Conservation (phyloP, 2,888 invertebrate species). For the Dromius quadrimaculatus region DNA sequence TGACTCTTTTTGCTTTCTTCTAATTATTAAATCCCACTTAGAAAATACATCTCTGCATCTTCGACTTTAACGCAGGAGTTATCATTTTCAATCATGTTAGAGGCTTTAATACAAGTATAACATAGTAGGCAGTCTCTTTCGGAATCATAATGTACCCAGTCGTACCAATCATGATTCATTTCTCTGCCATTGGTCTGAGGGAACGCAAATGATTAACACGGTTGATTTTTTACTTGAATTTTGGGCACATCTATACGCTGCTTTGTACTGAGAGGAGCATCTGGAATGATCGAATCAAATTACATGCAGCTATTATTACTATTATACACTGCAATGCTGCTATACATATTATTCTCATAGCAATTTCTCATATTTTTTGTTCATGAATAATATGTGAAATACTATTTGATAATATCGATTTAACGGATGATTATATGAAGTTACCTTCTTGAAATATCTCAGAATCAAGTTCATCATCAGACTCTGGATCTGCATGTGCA, state of each 20-base stretch:
- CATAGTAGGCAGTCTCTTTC: conserved; percentile 6
- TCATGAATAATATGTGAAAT: neutral
- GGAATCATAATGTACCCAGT: conserved; percentile 10
- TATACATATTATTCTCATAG: too few species aligned
- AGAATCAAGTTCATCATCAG: neutral
- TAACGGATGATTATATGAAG: neutral
- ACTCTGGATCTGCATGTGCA: neutral
- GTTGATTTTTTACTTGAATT: neutral
- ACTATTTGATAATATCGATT: neutral
- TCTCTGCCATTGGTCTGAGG: conserved; percentile 12
- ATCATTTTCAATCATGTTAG: conserved; percentile 2
- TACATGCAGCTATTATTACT: too few species aligned
- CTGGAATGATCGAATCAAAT: too few species aligned
- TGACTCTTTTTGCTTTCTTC: conserved; percentile 6
- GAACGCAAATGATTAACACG: conserved; percentile 2
- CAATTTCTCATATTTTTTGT: neutral
- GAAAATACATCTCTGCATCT: conserved; percentile 17
- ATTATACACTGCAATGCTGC: too few species aligned
- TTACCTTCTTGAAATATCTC: neutral
- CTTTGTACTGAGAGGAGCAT: too few species aligned
- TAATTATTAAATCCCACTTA: conserved; percentile 6
- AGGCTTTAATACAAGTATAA: conserved; percentile 11
- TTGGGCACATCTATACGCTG: neutral
- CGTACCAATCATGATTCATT: conserved; percentile 9
- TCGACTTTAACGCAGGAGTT: neutral